Evolutionary conservation across 23 tunicate genomes (phyloP), one percentile per base, ranked within the genome.

Genomic region (Phallusia fumigata): DNA sequence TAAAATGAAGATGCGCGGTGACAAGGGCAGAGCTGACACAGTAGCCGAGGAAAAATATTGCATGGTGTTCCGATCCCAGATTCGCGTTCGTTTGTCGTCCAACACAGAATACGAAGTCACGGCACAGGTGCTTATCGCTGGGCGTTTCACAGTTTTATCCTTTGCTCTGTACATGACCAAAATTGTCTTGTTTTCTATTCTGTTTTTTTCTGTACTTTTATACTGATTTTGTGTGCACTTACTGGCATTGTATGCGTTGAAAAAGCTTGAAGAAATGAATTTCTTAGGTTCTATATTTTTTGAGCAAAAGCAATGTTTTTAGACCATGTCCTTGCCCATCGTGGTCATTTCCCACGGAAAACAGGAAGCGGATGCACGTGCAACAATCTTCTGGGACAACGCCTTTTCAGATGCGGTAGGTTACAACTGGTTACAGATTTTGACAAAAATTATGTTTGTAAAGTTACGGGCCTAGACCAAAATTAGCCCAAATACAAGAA

Each of bases 371-470:
- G 96, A 96, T 73, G 99, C 99, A 24, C 90, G 87, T 79, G 99
- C 99, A n/a, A 96, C 99, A 0, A 85, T 91, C 18, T 96, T 96
- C 65, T 96, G 99, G 99, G 99, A 96, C 33, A 96, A 96, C 52
- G 99, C 99, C 12, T 96, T 96, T 58, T 82, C 94, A 36, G 83
- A 82, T 53, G 76, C 65, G 49, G 90, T 86, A 36, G 75, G 95
- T 85, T 0, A 22, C 15, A 32, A 24, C 30, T 30, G 79, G 10
- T 76, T 34, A 31, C 8, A 5, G 6, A 3, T 40, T 40, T 5
- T 40, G 47, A n/a, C n/a, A n/a, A n/a, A n/a, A n/a, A n/a, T n/a
- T n/a, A n/a, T n/a, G n/a, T n/a, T n/a, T n/a, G n/a, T n/a, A n/a
- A n/a, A n/a, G n/a, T n/a, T n/a, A n/a, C n/a, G n/a, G n/a, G n/a